These are phyloP conservation scores for Anas bahamensis DNA, from an alignment of 2,797 vertebrate species.

Conservation along the genomic window DNA sequence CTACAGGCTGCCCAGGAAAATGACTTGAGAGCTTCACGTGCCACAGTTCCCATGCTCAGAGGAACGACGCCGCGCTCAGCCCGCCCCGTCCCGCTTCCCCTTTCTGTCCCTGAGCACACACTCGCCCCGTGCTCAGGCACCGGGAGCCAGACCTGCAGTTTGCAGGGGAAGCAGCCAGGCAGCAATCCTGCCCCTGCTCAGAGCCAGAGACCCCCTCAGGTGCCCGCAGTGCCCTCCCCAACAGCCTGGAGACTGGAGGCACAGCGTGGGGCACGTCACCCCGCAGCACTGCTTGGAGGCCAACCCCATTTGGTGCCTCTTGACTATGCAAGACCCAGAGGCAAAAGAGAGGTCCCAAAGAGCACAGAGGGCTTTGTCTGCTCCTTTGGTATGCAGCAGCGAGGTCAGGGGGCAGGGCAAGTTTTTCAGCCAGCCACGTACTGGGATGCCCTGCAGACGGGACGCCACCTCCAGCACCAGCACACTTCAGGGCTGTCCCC, in stretches of 20 bases:
- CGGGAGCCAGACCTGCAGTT: background rate
- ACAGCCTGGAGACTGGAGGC: background rate
- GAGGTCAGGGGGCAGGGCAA: background rate
- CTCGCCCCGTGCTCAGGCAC: background rate
- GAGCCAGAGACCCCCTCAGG: background rate
- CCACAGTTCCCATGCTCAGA: background rate
- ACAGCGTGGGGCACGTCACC: background rate
- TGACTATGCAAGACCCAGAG: background rate
- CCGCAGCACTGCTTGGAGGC: background rate
- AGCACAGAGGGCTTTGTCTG: background rate
- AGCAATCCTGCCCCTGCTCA: background rate
- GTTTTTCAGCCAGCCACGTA: background rate
- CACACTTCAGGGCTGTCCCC: background rate
- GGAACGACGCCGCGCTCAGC: background rate
- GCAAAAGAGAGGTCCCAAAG: background rate
- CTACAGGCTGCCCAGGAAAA: background rate
- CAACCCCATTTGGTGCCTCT: background rate
- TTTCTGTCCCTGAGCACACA: background rate
- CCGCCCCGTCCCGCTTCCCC: background rate
- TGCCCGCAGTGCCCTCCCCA: accelerated
- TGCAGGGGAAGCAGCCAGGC: background rate
- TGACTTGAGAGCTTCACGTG: background rate
- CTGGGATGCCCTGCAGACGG: background rate
- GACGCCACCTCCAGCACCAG: background rate
- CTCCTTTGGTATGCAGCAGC: background rate